Percentiles rank a stretch among this genome's conserved stretches.
Evolutionary conservation across 2,797 vertebrate species (phyloP).

Genomic region (Microctenopoma lineatum): DNA sequence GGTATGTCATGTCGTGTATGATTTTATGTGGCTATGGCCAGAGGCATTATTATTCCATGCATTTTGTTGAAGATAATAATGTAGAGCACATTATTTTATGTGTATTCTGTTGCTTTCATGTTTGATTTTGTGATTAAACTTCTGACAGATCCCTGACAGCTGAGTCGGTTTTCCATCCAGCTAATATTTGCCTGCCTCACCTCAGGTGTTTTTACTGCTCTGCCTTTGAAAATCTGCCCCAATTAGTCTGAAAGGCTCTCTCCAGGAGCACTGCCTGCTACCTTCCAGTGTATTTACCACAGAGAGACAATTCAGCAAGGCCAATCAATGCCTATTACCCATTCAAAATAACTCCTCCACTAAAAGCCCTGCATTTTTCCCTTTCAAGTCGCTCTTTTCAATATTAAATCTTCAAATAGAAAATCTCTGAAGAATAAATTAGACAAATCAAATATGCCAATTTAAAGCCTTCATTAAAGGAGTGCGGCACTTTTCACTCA

Average conservation of each 20-base stretch:
- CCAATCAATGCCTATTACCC: conserved; percentile 69
- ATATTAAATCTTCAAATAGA: conserved; percentile 81
- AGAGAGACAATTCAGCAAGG: conserved; percentile 60
- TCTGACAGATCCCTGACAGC: conserved; percentile 3
- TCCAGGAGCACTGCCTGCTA: conserved; percentile 50
- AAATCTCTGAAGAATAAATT: conserved; percentile 84
- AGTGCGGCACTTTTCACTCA: conserved; percentile 71
- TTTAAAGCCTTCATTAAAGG: conserved; percentile 83
- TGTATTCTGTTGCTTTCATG: not conserved
- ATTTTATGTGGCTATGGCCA: no score
- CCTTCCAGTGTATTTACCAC: conserved; percentile 63
- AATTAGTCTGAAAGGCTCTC: conserved; percentile 67
- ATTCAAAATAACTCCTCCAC: conserved; percentile 67
- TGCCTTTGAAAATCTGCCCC: conserved; percentile 52
- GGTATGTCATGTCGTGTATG: no score
- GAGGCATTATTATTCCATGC: not conserved
- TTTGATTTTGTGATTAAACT: not conserved
- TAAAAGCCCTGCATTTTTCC: conserved; percentile 73
- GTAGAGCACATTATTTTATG: not conserved
- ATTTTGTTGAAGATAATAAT: not conserved
- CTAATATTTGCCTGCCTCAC: conserved; percentile 29
- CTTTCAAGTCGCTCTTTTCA: conserved; percentile 77
- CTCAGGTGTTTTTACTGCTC: conserved; percentile 35
- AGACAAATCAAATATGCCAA: conserved; percentile 85
- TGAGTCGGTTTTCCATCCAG: conserved; percentile 14